A percentile compares a stretch with the other conserved stretches of the same genome.
These are phyloP conservation scores for Selenia dentaria DNA, from an alignment of 2,888 invertebrate genomes.

Conservation along the genomic window DNA sequence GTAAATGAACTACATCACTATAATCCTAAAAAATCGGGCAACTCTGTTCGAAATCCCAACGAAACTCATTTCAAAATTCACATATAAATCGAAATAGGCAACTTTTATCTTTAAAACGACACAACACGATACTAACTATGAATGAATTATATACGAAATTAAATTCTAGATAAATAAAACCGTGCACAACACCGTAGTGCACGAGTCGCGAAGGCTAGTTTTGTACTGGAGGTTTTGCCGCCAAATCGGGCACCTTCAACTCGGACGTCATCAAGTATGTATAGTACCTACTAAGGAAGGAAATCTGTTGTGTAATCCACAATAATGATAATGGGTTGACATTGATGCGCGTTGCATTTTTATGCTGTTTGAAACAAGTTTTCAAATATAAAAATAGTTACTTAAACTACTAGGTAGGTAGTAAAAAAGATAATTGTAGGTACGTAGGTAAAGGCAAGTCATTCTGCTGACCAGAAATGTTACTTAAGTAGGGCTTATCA, in stretches of 20 bases:
- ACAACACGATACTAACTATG: not conserved
- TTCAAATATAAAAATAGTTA: not conserved
- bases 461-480: too few species aligned
- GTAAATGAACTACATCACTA: slow-evolving; percentile 6
- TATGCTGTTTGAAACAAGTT: slow-evolving; percentile 22
- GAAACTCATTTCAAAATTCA: slow-evolving; percentile 12
- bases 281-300: slow-evolving; percentile 15
- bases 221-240: slow-evolving; percentile 47
- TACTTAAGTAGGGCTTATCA: too few species aligned
- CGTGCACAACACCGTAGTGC: not conserved
- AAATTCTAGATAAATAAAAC: too few species aligned
- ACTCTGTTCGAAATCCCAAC: slow-evolving; percentile 15
- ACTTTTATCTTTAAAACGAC: not conserved
- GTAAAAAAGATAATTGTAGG: too few species aligned
- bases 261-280: slow-evolving; percentile 27
- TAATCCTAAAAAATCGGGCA: slow-evolving; percentile 8
- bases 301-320: slow-evolving; percentile 10
- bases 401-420: too few species aligned
- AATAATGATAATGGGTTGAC: slow-evolving; percentile 13
- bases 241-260: slow-evolving; percentile 32
- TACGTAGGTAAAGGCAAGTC: too few species aligned
- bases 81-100: not conserved
- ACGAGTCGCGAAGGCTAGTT: slow-evolving; percentile 17
- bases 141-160: too few species aligned
- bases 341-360: slow-evolving; percentile 35